These are phyloP conservation scores for Coenonympha arcania DNA, from an alignment of 2,888 invertebrate genomes.

Conservation along the genomic window DNA sequence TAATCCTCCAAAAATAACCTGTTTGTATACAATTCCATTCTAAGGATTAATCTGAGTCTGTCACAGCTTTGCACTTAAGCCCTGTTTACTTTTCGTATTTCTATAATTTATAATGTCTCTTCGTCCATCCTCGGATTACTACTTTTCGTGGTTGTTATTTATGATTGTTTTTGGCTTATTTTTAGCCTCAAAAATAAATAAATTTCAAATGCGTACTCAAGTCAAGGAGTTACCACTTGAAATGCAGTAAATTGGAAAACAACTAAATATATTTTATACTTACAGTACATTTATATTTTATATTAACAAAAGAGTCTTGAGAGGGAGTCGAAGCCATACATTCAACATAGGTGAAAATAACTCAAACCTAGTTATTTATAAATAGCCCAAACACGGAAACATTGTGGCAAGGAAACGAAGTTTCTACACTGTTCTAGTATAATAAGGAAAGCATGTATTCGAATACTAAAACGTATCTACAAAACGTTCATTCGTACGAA, in stretches of 20 bases:
- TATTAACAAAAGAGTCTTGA: background rate
- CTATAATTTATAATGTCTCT: conserved; percentile 18
- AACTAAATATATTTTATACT: too few species aligned
- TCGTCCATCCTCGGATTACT: background rate
- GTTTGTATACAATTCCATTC: conserved; percentile 22
- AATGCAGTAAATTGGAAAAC: too few species aligned
- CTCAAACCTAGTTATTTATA: background rate
- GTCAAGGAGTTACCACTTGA: too few species aligned
- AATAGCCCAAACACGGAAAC: background rate
- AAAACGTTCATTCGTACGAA: background rate
- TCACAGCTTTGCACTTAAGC: conserved; percentile 15
- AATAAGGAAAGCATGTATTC: background rate
- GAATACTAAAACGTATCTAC: background rate
- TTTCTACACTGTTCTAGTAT: background rate
- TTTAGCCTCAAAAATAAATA: background rate
- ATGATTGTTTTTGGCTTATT: background rate
- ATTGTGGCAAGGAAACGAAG: background rate
- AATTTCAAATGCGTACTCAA: too few species aligned
- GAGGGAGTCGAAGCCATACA: too few species aligned
- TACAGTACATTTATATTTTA: too few species aligned
- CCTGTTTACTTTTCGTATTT: conserved; percentile 18
- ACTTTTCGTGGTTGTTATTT: background rate
- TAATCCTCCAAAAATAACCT: conserved; percentile 17
- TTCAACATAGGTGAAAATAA: background rate
- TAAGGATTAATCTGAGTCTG: conserved; percentile 23